Evolutionary conservation across 2,888 invertebrate species (phyloP), one percentile per base, ranked within the genome.

Genomic region (Papilio elwesi): DNA sequence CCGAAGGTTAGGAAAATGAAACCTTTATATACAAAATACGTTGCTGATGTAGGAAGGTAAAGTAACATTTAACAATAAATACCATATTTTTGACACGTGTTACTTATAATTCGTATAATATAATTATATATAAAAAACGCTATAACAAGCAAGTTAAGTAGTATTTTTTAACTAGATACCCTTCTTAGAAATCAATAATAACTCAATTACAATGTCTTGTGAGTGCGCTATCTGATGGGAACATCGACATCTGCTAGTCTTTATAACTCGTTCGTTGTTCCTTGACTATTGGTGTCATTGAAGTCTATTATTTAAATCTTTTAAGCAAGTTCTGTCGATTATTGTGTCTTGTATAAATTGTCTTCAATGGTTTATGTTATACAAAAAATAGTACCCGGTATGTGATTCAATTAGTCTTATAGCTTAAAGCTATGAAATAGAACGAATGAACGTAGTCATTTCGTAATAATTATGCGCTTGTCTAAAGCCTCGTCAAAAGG

Each of bases 391-490:
- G 26, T 26, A 26, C 26, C 4, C 26, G 26, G 26, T 26, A 26
- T 26, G 4, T 26, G 26, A 26, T 26, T 26, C n/a, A n/a, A n/a
- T n/a, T n/a, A n/a, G n/a, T 10, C 16, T 55, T 11, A 26, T 12
- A 36, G 36, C 11, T 57, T 57, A 9, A 43, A 26, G 9, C 26
- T 47, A 13, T 43, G 12, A 64, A 52, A 70, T 3, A 38, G 26
- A 59, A 13, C 4, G 7, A 53, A 26, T 13, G 43, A 59, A 51
- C 36, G 36, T 6, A 13, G 59, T 38, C 16, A 55, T 13, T 52
- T 63, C 68, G 26, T 26, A 26, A 68, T 65, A 68, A 73, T 69
- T 69, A 69, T 47, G 57, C 9, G 51, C 55, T 15, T n/a, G 59
- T 15, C 15, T 43, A 59, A 59, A 59, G 16, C 53, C n/a, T 16